These are phyloP conservation scores for Junco hyemalis DNA, from an alignment of 2,113 vertebrate genomes.

Conservation along the genomic window DNA sequence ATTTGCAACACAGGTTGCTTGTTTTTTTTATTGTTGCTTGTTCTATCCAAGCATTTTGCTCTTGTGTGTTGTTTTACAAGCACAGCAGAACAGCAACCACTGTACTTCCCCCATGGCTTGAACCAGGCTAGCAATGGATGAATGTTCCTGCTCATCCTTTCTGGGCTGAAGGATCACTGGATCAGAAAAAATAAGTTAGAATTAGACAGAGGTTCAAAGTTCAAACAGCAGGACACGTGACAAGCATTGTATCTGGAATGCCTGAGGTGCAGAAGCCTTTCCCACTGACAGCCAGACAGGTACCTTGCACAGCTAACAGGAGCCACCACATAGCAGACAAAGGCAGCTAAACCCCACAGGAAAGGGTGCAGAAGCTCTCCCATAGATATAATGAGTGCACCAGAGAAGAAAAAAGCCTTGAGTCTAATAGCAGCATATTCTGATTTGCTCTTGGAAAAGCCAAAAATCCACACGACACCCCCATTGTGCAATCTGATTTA, in stretches of 20 bases:
- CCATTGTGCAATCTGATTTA: neutral
- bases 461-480: neutral
- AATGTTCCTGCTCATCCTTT: neutral
- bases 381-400: neutral
- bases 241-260: neutral
- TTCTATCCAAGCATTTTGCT: neutral
- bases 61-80: neutral
- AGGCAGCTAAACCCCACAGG: neutral
- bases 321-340: neutral
- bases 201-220: slow-evolving; percentile 20
- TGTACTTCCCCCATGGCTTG: neutral
- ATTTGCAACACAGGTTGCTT: neutral
- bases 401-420: neutral
- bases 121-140: neutral
- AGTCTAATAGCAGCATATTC: neutral
- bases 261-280: neutral
- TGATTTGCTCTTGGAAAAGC: neutral
- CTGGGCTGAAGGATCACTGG: neutral
- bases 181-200: slow-evolving; percentile 42
- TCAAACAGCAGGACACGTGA: neutral
- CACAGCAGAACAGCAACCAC: neutral
- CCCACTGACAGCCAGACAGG: neutral
- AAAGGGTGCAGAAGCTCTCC: neutral
- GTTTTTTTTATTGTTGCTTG: neutral
- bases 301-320: neutral